Percentiles rank a stretch among this genome's conserved stretches.
phyloP scores from a whole-genome alignment of 1,140 invertebrate genomes.

The Meloidogyne floridensis region DNA sequence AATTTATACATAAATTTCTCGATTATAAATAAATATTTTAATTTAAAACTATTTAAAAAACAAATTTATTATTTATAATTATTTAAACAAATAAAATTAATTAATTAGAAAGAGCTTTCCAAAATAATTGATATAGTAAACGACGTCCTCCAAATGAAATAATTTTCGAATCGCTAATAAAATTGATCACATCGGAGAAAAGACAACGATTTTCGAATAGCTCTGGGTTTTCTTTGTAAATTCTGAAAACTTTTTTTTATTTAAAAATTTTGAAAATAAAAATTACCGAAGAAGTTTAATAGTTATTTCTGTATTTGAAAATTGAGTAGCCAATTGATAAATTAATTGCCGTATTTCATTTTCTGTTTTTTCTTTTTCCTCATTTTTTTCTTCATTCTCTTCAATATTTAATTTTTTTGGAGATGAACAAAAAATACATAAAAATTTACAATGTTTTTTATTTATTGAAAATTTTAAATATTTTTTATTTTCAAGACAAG shows the following conservation, averaged over 20 bases:
- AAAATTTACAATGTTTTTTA: conserved; percentile 4
- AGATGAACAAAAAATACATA: conserved; percentile 2
- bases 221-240: conserved; percentile 11
- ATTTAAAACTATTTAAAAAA: too few species aligned
- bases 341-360: conserved; percentile 10
- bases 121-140: conserved; percentile 16
- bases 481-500: neutral
- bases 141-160: conserved; percentile 6
- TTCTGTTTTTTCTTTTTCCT: neutral
- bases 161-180: conserved; percentile 1
- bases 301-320: neutral
- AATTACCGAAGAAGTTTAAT: conserved; percentile 16
- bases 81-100: neutral
- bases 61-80: neutral
- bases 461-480: neutral
- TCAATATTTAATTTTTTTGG: neutral
- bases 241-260: neutral
- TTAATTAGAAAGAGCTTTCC: neutral
- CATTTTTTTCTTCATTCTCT: neutral
- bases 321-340: neutral
- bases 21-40: too few species aligned
- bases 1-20: neutral
- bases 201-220: conserved; percentile 12
- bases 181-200: neutral
- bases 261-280: neutral